Evolutionary conservation across 2,888 invertebrate species (phyloP), one percentile per base, ranked within the genome.

Genomic region (Eledona agricola): DNA sequence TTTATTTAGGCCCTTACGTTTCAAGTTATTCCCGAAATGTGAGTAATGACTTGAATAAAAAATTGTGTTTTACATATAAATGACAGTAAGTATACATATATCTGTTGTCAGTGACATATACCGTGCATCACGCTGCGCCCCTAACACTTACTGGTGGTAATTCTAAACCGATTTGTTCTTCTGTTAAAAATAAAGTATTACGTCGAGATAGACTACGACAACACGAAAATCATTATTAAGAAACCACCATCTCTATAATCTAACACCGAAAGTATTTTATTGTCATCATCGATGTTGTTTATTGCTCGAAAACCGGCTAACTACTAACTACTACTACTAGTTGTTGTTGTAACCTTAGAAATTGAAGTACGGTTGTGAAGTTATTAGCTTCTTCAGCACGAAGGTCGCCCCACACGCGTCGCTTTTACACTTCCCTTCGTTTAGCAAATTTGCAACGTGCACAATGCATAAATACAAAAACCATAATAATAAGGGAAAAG

Each of bases 21-120:
- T 35, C 31, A 32, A 38, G 34, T 20, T 52, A 46, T 52, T 53
- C 29, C 29, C 26, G 47, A 52, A 46, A 46, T 32, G 38, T 38
- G 46, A 52, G 19, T 52, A 40, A 52, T 40, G 46, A 35, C 31
- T 38, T 15, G 46, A 42, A 47, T 53, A 53, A 50, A 54, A 50
- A 37, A 54, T 54, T 54, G 37, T 43, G 54, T 54, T 49, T 49
- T 54, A 43, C 47, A 50, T 50, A 49, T 34, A 54, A 43, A 54
- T 28, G 43, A 54, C 49, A 54, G 49, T 50, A 43, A 54, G 42
- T 42, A 28, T 49, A 43, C 43, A 54, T 54, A 54, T 54, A 54
- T 54, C 54, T 50, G 54, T 54, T 54, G 31, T 42, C 49, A 25
- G 50, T 43, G 50, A 50, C 54, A 49, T 51, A 50, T 50, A 50